Conservation (phyloP, 2,113 vertebrate genomes). For the Taurulus bubalis region DNA sequence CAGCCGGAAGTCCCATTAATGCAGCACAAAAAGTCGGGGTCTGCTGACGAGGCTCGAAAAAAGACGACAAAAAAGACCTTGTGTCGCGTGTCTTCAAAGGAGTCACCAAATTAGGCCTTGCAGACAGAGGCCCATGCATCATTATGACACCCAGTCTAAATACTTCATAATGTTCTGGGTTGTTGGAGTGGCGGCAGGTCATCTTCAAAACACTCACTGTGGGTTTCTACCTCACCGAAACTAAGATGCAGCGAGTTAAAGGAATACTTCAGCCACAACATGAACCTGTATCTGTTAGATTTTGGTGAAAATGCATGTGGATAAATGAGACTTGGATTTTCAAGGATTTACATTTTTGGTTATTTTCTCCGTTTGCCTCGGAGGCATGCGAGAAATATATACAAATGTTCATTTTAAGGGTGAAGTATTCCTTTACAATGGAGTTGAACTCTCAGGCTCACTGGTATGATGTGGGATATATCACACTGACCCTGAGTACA, state of each 20-base stretch:
- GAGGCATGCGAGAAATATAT: too few species aligned
- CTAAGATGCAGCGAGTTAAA: not conserved
- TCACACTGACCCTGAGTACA: too few species aligned
- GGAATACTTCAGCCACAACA: not conserved
- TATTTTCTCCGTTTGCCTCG: too few species aligned
- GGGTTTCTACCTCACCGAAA: not conserved
- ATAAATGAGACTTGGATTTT: too few species aligned
- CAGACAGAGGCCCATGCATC: slow-evolving; percentile 17
- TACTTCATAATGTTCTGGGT: not conserved
- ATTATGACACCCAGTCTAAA: slow-evolving; percentile 25
- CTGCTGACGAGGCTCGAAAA: not conserved
- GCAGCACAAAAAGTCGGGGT: not conserved
- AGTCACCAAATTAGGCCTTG: slow-evolving; percentile 5
- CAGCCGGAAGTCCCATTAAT: not conserved
- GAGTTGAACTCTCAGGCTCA: not conserved
- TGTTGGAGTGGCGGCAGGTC: not conserved
- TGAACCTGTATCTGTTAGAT: not conserved
- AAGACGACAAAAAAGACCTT: not conserved
- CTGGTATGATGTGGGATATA: not conserved
- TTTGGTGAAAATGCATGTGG: too few species aligned
- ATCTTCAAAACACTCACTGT: not conserved
- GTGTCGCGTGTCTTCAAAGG: not conserved
- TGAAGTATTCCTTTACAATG: not conserved
- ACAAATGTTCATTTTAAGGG: not conserved
- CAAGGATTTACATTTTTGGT: too few species aligned